Base-by-base conservation (phyloP, 1,140 invertebrate species). In the Nixonia krombeini region DNA sequence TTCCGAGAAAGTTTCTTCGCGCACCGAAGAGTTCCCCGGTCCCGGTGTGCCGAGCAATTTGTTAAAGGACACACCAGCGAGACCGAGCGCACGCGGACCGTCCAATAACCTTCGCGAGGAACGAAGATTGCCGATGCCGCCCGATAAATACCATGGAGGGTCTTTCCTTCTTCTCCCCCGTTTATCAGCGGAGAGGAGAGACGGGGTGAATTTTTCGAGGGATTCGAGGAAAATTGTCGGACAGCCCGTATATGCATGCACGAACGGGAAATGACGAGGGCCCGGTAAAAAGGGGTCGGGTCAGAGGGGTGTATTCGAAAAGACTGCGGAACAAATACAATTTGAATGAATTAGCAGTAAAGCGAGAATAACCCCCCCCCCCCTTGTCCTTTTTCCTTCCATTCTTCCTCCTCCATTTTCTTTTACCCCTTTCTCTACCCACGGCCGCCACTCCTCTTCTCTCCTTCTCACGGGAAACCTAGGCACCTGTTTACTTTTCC, bases 291-390 rank as follows among this genome's bases (percentile, higher is more conserved):
- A n/a, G n/a, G n/a, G n/a, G n/a, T n/a, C n/a, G n/a, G n/a, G n/a
- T n/a, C n/a, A n/a, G n/a, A n/a, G 9, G 29, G 29, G 29, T n/a
- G 8, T 9, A 12, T 12, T 1, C 29, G 8, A 31, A 31, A 1
- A 31, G 29, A 9, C 78, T 72, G 46, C n/a, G 51, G 72, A 76
- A 78, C 80, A 81, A 80, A 82, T 79, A 75, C 78, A 82, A 82
- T 82, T 81, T 82, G 80, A 82, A 82, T 81, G 76, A 82, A 82
- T 81, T 81, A 81, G 79, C 79, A 82, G 72, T 81, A 82, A 82
- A 76, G 64, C 72, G 66, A 66, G 74, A 79, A 78, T 76, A 65
- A n/a, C n/a, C n/a, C n/a, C n/a, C n/a, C n/a, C n/a, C n/a, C 44
- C 59, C 42, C 44, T 44, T 40, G 25, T 46, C 41, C 31, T n/a